A percentile compares a stretch with the other conserved stretches of the same genome.
These are phyloP conservation scores for Morus bassanus DNA, from an alignment of 2,797 vertebrate genomes.

Conservation along the genomic window DNA sequence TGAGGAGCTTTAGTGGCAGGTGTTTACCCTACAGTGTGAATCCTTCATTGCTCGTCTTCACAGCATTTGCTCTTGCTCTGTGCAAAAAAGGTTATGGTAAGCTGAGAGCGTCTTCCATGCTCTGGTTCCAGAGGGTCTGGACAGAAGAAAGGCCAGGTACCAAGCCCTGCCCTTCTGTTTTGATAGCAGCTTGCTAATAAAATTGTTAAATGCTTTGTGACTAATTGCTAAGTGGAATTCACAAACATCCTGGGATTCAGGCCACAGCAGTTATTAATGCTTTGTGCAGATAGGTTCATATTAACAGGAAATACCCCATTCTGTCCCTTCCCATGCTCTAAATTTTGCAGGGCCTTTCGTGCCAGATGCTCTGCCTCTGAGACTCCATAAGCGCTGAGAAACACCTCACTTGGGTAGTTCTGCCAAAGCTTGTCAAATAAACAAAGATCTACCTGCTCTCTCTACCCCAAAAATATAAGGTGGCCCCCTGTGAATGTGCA, in stretches of 20 bases:
- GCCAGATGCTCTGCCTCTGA: background rate
- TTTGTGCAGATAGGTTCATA: background rate
- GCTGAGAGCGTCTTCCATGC: background rate
- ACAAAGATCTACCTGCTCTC: background rate
- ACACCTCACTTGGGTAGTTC: background rate
- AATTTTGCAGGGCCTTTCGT: background rate
- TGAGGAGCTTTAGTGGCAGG: background rate
- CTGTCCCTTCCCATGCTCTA: background rate
- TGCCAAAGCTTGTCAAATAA: background rate
- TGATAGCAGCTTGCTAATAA: background rate
- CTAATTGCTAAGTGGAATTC: background rate
- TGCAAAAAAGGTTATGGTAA: background rate
- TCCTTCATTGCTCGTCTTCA: background rate
- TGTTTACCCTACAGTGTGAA: background rate
- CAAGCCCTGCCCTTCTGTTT: background rate
- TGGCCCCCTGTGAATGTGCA: background rate
- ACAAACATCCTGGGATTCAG: background rate
- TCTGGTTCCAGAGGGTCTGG: background rate
- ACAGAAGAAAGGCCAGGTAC: background rate
- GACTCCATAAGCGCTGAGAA: background rate
- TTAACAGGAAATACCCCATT: background rate
- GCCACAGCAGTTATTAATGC: background rate
- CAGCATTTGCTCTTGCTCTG: background rate
- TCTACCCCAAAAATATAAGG: background rate
- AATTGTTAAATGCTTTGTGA: background rate